phyloP scores from a whole-genome alignment of 2,797 vertebrate species.

The Alca torda region DNA sequence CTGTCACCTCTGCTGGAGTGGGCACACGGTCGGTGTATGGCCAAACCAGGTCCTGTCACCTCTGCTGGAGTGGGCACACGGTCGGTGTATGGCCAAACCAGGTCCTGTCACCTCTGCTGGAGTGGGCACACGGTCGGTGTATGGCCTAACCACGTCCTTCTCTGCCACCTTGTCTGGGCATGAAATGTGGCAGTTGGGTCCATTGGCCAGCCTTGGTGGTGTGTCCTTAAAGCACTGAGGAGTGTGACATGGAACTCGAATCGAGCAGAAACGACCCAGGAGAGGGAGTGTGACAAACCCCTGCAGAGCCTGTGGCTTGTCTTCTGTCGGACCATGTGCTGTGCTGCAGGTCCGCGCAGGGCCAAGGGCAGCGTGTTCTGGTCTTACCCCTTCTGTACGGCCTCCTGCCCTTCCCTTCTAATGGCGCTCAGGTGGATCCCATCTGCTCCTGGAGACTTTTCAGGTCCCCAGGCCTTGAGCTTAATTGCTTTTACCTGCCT shows the following conservation, averaged over 20 bases:
- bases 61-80: accelerated
- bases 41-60: neutral
- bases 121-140: accelerated
- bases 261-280: neutral
- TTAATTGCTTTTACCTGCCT: slow-evolving; percentile 3
- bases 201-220: too few species aligned
- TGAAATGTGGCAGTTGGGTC: accelerated
- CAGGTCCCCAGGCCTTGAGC: neutral
- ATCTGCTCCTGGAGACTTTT: slow-evolving; percentile 24
- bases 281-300: neutral
- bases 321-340: neutral
- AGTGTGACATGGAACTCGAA: accelerated
- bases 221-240: neutral
- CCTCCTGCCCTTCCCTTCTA: neutral
- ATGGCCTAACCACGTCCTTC: neutral
- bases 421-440: neutral
- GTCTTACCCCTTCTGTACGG: accelerated
- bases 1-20: too few species aligned
- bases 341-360: neutral
- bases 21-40: too few species aligned
- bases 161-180: neutral
- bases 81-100: accelerated
- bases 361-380: neutral
- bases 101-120: neutral
- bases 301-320: neutral